These are phyloP conservation scores for Drosophila kikkawai DNA, from an alignment of 1,140 invertebrate genomes.

Conservation along the genomic window DNA sequence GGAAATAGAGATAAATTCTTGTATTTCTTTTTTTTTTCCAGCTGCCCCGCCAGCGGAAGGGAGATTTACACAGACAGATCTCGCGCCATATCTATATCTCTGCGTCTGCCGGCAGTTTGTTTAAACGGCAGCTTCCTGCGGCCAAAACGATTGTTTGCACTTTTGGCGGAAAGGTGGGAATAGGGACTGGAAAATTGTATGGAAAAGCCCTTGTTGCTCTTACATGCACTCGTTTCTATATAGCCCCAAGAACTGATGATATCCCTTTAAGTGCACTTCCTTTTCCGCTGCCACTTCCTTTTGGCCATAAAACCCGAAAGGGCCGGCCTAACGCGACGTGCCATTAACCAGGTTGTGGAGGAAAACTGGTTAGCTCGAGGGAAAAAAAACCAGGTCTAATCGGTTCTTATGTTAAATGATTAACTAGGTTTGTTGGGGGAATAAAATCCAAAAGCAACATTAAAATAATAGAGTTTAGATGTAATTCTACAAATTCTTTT, in stretches of 20 bases:
- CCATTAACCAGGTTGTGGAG: constrained; percentile 27
- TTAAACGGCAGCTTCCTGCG: constrained; percentile 79
- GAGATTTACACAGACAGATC: constrained; percentile 73
- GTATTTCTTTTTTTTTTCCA: constrained; percentile 43
- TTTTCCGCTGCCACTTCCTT: constrained; percentile 48
- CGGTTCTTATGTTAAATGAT: neutral
- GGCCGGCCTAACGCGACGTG: constrained; percentile 27
- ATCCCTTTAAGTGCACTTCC: constrained; percentile 49
- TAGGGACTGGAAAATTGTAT: neutral
- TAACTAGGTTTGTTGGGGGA: neutral
- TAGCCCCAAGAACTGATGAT: constrained; percentile 1
- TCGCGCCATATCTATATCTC: constrained; percentile 34
- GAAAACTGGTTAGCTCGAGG: constrained; percentile 24
- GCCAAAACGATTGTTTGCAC: constrained; percentile 69
- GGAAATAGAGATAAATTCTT: constrained; percentile 82
- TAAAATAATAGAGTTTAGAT: neutral
- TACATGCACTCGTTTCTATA: constrained; percentile 9
- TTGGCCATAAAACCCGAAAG: constrained; percentile 30
- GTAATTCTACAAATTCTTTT: neutral
- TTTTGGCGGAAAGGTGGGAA: constrained; percentile 50
- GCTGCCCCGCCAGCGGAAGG: constrained; percentile 66
- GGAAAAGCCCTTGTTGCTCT: constrained; percentile 15
- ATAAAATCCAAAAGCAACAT: neutral
- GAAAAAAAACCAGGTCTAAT: neutral
- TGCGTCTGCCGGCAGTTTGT: constrained; percentile 63